phyloP scores from a whole-genome alignment of 2,888 invertebrate genomes.

The Punctoribates punctum region DNA sequence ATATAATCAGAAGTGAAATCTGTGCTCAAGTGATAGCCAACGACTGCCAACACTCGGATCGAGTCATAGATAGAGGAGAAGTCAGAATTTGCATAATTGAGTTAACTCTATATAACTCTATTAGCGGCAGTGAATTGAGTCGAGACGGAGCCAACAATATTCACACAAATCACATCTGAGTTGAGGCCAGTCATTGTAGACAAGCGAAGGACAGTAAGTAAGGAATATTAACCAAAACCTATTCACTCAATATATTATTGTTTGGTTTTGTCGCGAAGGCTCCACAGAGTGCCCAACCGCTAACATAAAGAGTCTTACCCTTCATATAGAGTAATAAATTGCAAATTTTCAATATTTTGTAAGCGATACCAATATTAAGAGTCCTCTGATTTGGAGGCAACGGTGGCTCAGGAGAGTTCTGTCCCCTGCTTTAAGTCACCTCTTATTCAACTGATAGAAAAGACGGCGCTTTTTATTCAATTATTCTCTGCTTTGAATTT shows the following conservation, averaged over 20 bases:
- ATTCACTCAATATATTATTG: neutral
- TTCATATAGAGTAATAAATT: conserved; percentile 21
- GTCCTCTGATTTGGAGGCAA: neutral
- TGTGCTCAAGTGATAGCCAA: conserved; percentile 16
- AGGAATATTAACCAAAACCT: neutral
- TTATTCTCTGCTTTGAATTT: neutral
- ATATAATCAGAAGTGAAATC: conserved; percentile 23
- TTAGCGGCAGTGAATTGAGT: conserved; percentile 6
- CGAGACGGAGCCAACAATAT: conserved; percentile 22
- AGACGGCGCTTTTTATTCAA: neutral
- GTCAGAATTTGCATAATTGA: conserved; percentile 30
- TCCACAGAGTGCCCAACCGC: conserved; percentile 1
- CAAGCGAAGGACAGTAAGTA: conserved; percentile 27
- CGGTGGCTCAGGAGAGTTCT: neutral
- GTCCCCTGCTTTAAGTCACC: neutral
- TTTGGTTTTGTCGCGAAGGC: conserved; percentile 19
- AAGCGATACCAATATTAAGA: conserved; percentile 13
- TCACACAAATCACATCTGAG: conserved; percentile 29
- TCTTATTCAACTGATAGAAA: neutral
- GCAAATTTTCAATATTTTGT: conserved; percentile 19
- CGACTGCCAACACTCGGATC: conserved; percentile 4
- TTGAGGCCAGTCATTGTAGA: conserved; percentile 33
- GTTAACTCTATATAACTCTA: conserved; percentile 12
- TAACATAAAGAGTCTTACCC: too few species aligned
- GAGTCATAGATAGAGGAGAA: neutral